Evolutionary conservation across 2,888 invertebrate genomes (phyloP), one percentile per base, ranked within the genome.

Genomic region (Glomeris marginata): DNA sequence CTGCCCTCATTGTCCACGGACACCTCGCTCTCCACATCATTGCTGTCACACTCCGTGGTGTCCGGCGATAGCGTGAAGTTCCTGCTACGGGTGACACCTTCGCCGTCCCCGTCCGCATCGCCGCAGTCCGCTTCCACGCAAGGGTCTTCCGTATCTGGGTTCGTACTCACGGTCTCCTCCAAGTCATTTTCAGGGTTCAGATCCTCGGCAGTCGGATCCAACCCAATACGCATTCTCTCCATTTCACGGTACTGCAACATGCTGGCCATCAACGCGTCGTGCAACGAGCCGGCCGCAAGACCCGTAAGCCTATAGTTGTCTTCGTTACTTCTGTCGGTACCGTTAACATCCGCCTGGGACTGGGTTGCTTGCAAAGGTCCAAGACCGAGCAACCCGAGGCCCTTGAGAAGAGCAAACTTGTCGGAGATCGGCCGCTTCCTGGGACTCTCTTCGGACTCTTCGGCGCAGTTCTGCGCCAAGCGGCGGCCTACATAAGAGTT

Each of bases 61-160:
- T 90, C 91, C 5, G 90, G 87, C 38, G 90, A 90, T 53, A 90
- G 76, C 21, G 87, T 85, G 68, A 88, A 88, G 66, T 86, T 86
- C 43, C 84, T 76, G 59, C 81, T 81, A 63, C 80, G 80, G 41
- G 80, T 77, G 45, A 77, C 77, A 62, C 65, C 57, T 64, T 67
- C 55, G 62, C 67, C 57, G 20, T 52, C 62, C 58, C 65, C 65
- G 8, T 66, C 66, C 55, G 77, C 77, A n/a, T 76, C 77, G 4
- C 66, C 55, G 62, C 67, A 56, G 16, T 52, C 62, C 57, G 65
- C 65, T 5, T 66, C 66, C 55, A 77, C 77, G 15, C 76, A 77
- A 45, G 77, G 68, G 63, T 77, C 77, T 53, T 61, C 60, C 60
- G 77, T 76, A 51, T 64, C 64, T 21, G 63, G 63, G 52, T 64